Base-by-base conservation (phyloP, 2,797 vertebrate species). In the Galagoides demidoff region DNA sequence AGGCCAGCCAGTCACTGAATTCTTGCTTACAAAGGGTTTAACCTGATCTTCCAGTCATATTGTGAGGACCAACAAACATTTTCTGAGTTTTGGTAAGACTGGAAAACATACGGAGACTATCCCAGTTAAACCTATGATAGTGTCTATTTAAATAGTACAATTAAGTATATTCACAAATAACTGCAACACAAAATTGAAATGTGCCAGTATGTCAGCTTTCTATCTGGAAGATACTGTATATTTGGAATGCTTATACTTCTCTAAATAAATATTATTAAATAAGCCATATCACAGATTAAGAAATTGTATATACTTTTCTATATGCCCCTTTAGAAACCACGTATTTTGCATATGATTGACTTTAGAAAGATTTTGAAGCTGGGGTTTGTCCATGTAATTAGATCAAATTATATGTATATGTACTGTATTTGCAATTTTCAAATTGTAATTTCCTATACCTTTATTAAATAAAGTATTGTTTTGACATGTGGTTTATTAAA, bases 401-500 rank as follows among this genome's bases (percentile, higher is more conserved):
- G 96, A 97, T 96, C 93, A 94, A 97, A 98, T 79, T 98, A 97
- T 98, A 97, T 57, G 91, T 95, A 71, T 95, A 89, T 95, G 97
- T 98, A 98, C 97, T 98, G 97, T 98, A 98, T 98, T 98, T 98
- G 97, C 92, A 97, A 85, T 96, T 98, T 98, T 98, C 97, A 97
- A 96, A 98, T 96, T 97, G 97, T 98, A 95, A 98, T 98, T 98
- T 98, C 97, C 97, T 98, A 98, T 96, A 96, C 79, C 63, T 94
- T 97, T 97, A 97, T 97, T 97, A 97, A 97, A 96, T 97, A 96
- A 96, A 98, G 97, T 98, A 97, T 98, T 97, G 98, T 97, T 98
- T 98, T 98, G 95, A 92, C 95, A 98, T 98, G 98, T 97, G 96
- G 98, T 98, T 98, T 98, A 98, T 98, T 98, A 98, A 98, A 98